Evolutionary conservation across 2,888 invertebrate species (phyloP), one percentile per base, ranked within the genome.

Genomic region (Cotesia congregata): DNA sequence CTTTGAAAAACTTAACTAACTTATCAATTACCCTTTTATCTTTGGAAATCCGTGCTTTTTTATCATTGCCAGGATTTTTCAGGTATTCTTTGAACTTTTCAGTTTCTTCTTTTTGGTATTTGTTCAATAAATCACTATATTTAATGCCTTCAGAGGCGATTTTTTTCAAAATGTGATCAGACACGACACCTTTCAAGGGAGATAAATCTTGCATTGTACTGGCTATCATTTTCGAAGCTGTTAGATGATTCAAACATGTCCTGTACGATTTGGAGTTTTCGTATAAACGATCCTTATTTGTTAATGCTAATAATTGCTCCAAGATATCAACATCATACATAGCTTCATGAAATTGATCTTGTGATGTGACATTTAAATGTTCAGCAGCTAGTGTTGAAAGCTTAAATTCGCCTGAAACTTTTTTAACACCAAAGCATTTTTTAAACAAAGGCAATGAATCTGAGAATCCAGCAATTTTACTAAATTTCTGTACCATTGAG

Each of bases 401-500:
- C 30, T 62, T 62, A 3, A 17, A 20, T 62, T n/a, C 2, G 15
- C 62, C 72, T 20, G 60, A 6, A 15, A 61, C 39, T 74, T 71
- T 74, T 40, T 59, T 39, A 15, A 60, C 67, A 9, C 61, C 61
- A 41, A 59, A 75, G 60, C 40, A 7, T 65, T 73, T 73, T 77
- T 72, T 72, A 7, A 77, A 71, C 41, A 72, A 4, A 9, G 68
- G 38, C 17, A 79, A 75, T 15, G 59, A 77, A 50, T 79, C 80
- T 41, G 70, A 77, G 71, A 80, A 80, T 15, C 77, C 77, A 41
- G 73, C 70, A 41, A 80, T 74, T 17, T 75, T 71, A 67, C 67
- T 15, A 67, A 80, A 80, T 71, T 59, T 41, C 5, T 67, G 7
- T 15, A 79, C 59, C 78, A 80, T 76, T 17, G 7, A n/a, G 39